Percentiles rank a stretch among this genome's conserved stretches.
These are phyloP conservation scores for Cyprinodon brontotheroides DNA, from an alignment of 2,113 vertebrate species.

Conservation along the genomic window DNA sequence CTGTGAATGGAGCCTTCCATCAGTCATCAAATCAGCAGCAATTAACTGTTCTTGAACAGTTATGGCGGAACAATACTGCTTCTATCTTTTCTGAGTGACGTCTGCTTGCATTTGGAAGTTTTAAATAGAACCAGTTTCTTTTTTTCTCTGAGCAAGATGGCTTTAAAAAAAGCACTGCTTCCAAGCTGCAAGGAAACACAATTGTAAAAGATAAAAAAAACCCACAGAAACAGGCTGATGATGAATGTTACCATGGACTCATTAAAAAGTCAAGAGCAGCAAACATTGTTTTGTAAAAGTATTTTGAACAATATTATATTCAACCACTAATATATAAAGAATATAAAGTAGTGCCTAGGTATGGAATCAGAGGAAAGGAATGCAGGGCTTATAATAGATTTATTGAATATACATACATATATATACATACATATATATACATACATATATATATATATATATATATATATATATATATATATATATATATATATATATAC, in stretches of 20 bases:
- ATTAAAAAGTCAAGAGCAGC: background rate
- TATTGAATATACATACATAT: background rate
- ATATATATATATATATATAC: too few species aligned
- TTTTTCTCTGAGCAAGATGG: background rate
- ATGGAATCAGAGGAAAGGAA: background rate
- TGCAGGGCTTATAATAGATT: background rate
- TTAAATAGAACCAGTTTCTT: background rate
- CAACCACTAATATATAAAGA: background rate
- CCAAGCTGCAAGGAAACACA: background rate
- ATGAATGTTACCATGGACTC: background rate
- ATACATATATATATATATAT: too few species aligned
- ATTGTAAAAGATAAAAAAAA: background rate
- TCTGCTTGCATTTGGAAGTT: conserved; percentile 6
- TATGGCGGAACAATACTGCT: background rate
- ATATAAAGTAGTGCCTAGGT: background rate
- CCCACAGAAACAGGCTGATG: background rate
- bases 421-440: too few species aligned
- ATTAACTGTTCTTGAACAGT: conserved; percentile 16
- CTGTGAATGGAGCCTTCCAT: background rate
- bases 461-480: too few species aligned
- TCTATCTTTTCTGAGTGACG: conserved; percentile 2
- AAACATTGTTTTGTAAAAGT: background rate
- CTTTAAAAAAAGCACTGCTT: background rate
- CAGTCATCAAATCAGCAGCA: conserved; percentile 26
- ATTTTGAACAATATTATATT: too few species aligned